Percentiles rank a stretch among this genome's conserved stretches.
Conservation (phyloP, 2,888 invertebrate species). For the Meiosimyza platycephala region DNA sequence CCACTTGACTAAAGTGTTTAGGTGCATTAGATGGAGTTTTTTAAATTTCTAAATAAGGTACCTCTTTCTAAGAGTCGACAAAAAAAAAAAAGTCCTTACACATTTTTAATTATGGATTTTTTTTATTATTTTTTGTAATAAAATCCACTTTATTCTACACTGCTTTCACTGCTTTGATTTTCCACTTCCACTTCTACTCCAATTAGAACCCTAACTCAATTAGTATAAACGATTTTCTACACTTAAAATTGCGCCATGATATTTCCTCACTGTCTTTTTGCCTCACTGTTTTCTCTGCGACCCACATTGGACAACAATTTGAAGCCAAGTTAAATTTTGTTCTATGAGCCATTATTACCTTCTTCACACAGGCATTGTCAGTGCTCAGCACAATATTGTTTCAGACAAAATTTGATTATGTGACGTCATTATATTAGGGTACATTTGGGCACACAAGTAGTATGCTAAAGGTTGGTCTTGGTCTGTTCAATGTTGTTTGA, state of each 20-base stretch:
- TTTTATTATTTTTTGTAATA: too few relatives aligned
- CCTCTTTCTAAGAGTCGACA: too few relatives aligned
- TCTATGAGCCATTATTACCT: background rate
- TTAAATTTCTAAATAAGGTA: too few relatives aligned
- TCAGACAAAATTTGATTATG: slow-evolving; percentile 54
- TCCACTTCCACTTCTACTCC: slow-evolving; percentile 18
- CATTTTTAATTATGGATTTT: too few relatives aligned
- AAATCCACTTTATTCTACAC: background rate
- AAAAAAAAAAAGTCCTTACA: too few relatives aligned
- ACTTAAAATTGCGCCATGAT: slow-evolving; percentile 26
- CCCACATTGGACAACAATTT: slow-evolving; percentile 13
- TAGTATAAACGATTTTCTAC: slow-evolving; percentile 31
- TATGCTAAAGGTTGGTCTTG: slow-evolving; percentile 17
- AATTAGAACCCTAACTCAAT: slow-evolving; percentile 30
- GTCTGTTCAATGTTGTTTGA: background rate
- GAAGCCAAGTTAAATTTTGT: background rate
- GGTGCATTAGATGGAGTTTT: background rate
- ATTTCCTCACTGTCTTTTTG: background rate
- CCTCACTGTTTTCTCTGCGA: background rate
- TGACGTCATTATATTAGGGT: slow-evolving; percentile 54
- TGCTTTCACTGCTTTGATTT: slow-evolving; percentile 3
- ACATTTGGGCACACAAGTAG: slow-evolving; percentile 20
- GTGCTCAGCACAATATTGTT: slow-evolving; percentile 45
- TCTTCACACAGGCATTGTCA: background rate
- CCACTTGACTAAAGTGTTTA: background rate